Evolutionary conservation across 2,113 vertebrate species (phyloP).

Genomic region (Poeciliopsis turrubarensis): DNA sequence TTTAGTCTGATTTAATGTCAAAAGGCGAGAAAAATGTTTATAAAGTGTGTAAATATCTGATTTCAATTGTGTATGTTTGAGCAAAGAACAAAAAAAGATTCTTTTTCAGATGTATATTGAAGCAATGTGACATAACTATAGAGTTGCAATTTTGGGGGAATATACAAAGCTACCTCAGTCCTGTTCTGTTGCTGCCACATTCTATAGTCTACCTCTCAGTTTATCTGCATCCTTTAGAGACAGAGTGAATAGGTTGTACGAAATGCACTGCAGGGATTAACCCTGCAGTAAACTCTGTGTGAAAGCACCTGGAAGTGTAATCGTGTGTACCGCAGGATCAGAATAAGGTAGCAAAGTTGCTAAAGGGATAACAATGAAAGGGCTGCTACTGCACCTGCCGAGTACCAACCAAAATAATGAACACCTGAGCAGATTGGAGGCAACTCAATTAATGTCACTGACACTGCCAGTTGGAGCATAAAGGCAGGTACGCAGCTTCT

Average conservation of each 20-base stretch:
- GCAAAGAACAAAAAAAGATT: background rate
- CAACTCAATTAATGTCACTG: constrained; percentile 84
- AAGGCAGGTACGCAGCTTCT: constrained; percentile 84
- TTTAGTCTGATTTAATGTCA: background rate
- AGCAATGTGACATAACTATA: background rate
- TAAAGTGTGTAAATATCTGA: background rate
- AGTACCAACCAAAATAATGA: constrained; percentile 73
- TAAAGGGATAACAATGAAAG: constrained; percentile 69
- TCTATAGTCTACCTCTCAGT: constrained; percentile 36
- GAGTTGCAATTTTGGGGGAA: background rate
- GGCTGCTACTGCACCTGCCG: constrained; percentile 77
- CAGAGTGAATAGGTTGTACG: constrained; percentile 48
- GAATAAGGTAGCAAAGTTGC: constrained; percentile 64
- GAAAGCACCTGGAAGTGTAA: constrained; percentile 75
- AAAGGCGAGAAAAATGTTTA: background rate
- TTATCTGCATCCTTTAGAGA: constrained; percentile 49
- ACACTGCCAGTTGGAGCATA: constrained; percentile 81
- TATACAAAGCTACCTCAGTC: background rate
- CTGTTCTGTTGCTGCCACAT: constrained; percentile 11
- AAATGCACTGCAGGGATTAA: constrained; percentile 60
- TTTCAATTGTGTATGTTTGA: background rate
- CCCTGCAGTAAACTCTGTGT: constrained; percentile 73
- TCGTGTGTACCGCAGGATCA: constrained; percentile 76
- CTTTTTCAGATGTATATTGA: background rate
- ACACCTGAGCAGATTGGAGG: constrained; percentile 86